A percentile compares a stretch with the other conserved stretches of the same genome.
phyloP scores from a whole-genome alignment of 2,797 vertebrate genomes.

The Sarcoramphus papa region DNA sequence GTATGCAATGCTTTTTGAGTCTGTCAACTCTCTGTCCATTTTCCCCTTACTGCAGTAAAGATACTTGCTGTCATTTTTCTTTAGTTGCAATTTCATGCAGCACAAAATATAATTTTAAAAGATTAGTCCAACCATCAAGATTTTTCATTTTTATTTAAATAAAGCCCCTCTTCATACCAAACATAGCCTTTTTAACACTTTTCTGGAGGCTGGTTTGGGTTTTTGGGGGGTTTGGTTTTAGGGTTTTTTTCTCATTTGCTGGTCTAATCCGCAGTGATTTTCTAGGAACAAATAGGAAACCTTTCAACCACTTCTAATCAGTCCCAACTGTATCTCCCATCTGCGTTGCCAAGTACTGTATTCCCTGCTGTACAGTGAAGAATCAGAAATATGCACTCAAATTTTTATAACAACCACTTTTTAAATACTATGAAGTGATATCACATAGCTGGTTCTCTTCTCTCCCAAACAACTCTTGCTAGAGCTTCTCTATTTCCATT shows the following conservation, averaged over 20 bases:
- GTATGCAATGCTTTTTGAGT: neutral
- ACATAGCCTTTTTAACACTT: neutral
- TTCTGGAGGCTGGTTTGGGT: neutral
- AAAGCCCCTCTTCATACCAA: neutral
- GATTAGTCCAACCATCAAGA: neutral
- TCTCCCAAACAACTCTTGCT: neutral
- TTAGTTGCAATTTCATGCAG: neutral
- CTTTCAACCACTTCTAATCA: conserved; percentile 23
- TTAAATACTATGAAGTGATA: neutral
- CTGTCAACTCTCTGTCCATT: neutral
- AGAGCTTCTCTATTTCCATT: neutral
- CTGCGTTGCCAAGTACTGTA: neutral
- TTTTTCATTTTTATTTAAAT: neutral
- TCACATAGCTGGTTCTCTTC: neutral
- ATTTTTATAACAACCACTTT: neutral
- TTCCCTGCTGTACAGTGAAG: neutral
- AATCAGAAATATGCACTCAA: neutral
- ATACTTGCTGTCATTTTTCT: neutral
- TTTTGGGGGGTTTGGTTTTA: neutral
- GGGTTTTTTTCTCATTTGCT: neutral
- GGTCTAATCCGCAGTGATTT: neutral
- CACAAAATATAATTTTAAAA: neutral
- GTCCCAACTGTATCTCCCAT: neutral
- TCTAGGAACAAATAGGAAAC: conserved; percentile 13
- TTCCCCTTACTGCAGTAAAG: neutral